phyloP scores from a whole-genome alignment of 2,113 vertebrate species.

The Pomatostomus ruficeps region DNA sequence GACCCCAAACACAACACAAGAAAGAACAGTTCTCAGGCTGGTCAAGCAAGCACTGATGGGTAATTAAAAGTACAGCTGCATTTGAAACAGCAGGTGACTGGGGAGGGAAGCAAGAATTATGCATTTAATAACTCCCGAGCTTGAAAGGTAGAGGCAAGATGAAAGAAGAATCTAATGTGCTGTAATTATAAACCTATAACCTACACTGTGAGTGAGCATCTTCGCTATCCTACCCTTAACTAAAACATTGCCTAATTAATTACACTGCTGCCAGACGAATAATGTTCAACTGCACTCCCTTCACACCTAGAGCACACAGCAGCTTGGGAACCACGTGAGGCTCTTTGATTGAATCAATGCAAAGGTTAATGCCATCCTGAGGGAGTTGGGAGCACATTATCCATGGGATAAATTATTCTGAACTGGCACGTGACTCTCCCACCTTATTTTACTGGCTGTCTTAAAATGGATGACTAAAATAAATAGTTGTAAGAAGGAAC shows the following conservation, averaged over 20 bases:
- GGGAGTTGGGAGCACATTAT: not conserved
- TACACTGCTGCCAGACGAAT: not conserved
- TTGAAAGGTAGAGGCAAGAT: not conserved
- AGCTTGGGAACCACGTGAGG: not conserved
- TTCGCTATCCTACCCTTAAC: not conserved
- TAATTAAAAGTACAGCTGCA: not conserved
- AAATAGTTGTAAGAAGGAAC: not conserved
- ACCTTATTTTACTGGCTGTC: not conserved
- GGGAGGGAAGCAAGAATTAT: not conserved
- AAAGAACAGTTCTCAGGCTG: not conserved
- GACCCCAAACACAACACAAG: not conserved
- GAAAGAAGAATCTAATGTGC: not conserved
- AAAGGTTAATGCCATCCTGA: constrained; percentile 31
- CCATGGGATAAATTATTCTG: not conserved
- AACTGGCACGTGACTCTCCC: not conserved
- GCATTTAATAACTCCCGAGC: not conserved
- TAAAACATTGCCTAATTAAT: constrained; percentile 16
- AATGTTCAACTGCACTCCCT: not conserved
- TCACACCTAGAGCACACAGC: not conserved
- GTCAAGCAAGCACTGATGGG: not conserved
- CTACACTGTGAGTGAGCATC: not conserved
- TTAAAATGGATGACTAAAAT: constrained; percentile 1
- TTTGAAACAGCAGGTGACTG: not conserved
- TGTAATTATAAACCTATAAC: not conserved
- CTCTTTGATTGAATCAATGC: not conserved